These are phyloP conservation scores for Melanotaenia nigrans DNA, from an alignment of 2,797 vertebrate species.

Conservation along the genomic window DNA sequence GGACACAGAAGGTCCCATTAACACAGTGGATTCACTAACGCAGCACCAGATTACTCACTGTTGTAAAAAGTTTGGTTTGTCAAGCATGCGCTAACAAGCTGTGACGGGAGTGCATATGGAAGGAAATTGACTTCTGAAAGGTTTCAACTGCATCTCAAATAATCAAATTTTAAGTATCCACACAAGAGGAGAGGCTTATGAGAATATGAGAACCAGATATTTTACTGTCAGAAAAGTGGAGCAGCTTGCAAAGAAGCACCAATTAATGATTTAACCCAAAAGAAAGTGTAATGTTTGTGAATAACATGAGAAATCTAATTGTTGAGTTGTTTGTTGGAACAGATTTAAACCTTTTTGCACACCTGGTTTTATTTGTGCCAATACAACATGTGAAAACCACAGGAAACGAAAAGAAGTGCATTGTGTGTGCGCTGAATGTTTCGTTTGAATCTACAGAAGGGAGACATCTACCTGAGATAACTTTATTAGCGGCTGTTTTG, in stretches of 20 bases:
- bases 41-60: neutral
- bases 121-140: conserved; percentile 10
- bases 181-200: conserved; percentile 8
- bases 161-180: conserved; percentile 26
- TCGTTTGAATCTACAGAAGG: neutral
- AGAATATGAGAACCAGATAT: conserved; percentile 9
- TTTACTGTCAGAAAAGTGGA: conserved; percentile 19
- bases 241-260: neutral
- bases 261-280: neutral
- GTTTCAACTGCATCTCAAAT: conserved; percentile 22
- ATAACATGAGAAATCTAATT: neutral
- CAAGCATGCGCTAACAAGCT: neutral
- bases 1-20: neutral
- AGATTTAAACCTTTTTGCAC: neutral
- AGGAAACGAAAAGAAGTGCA: neutral
- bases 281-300: neutral
- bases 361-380: neutral
- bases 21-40: conserved; percentile 6
- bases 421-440: neutral
- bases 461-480: neutral
- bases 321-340: neutral
- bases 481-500: neutral
- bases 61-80: conserved; percentile 15
- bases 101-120: conserved; percentile 12
- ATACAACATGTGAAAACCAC: neutral